Base-by-base conservation (phyloP, 2,888 invertebrate species). In the Eumacrocentrus americanus region DNA sequence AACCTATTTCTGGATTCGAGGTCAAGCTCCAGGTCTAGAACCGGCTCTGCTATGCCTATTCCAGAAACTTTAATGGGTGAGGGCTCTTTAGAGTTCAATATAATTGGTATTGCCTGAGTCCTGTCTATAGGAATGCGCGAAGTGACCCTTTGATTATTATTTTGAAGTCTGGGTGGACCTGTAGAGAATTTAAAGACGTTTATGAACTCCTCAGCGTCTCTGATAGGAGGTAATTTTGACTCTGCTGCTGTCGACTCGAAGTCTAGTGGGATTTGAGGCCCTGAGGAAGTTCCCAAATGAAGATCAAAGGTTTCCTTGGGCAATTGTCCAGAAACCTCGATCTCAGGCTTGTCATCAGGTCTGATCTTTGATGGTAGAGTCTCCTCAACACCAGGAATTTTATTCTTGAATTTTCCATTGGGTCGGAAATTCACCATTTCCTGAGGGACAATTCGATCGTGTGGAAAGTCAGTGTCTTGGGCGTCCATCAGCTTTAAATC, bases 41-140 rank as follows among this genome's bases (percentile, higher is more conserved):
- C 74, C 0, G 81, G 80, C 61, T 81, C 81, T 0, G 81, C 81
- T 11, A 80, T 69, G 0, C 82, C 82, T 1, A 81, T 60, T 3
- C 79, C 80, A 0, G 75, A 73, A 11, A 70, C 63, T 29, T 62
- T 65, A 0, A 40, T 12, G 0, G 48, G 52, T 0, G 63, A 50
- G n/a, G 69, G 50, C 3, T 65, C 64, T 7, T 51, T 47, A 4
- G 23, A 11, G 29, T 12, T 29, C 4, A 34, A 22, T n/a, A 57
- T 4, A 2, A 61, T 62, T 40, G 63, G 22, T 29, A 16, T 53
- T 5, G 3, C 44, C 4, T 25, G n/a, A 4, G 20, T 58, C 35
- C n/a, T 42, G n/a, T 57, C 18, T 3, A 18, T 7, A 18, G 29
- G 29, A 29, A 16, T 29, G 12, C 35, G 20, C n/a, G 37, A 4